Conservation (phyloP, 2,113 vertebrate genomes). For the Atractosteus spatula region DNA sequence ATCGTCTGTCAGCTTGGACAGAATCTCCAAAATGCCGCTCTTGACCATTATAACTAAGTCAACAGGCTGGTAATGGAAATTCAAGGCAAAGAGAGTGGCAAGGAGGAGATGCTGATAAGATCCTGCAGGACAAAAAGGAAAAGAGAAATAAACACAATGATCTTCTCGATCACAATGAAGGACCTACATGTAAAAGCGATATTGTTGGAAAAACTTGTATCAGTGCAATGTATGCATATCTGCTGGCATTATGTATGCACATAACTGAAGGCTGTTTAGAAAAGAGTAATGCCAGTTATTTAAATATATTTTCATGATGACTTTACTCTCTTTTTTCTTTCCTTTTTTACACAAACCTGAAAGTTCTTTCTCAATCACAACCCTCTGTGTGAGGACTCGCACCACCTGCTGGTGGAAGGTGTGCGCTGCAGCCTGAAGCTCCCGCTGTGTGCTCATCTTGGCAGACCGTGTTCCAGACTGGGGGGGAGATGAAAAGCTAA, state of each 20-base stretch:
- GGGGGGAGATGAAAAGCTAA: neutral
- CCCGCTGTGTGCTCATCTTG: constrained; percentile 48
- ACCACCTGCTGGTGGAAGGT: constrained; percentile 72
- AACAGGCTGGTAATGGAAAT: constrained; percentile 66
- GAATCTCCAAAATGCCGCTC: constrained; percentile 65
- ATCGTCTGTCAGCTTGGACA: constrained; percentile 65
- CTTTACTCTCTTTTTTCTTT: neutral
- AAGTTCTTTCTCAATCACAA: constrained; percentile 53
- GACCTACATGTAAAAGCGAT: neutral
- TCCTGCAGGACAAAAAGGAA: constrained; percentile 39
- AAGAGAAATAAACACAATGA: neutral
- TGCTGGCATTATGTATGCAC: no score
- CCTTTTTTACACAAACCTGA: constrained; percentile 46
- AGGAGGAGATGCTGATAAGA: constrained; percentile 68
- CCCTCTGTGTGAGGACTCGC: constrained; percentile 60
- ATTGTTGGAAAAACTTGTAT: no score
- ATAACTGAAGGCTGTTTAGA: no score
- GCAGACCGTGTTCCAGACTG: constrained; percentile 66
- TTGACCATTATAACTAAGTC: constrained; percentile 68
- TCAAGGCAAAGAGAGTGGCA: constrained; percentile 71
- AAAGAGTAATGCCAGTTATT: no score
- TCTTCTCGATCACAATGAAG: neutral
- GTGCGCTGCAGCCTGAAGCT: constrained; percentile 67
- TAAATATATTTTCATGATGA: no score
- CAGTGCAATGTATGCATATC: no score